Conservation (phyloP, 2,113 vertebrate genomes). For the Eptatretus burgeri region DNA sequence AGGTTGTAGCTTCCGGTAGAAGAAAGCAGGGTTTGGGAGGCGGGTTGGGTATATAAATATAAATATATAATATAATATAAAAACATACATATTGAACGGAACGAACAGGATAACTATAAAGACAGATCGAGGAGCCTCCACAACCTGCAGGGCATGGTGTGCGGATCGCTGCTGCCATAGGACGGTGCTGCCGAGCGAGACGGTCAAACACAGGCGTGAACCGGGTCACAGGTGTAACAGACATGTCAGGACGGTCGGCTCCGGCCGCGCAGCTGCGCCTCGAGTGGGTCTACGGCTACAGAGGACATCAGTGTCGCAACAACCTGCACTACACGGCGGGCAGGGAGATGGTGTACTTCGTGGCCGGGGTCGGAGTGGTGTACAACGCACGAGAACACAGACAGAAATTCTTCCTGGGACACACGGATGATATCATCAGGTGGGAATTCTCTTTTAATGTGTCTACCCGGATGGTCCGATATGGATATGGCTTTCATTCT, state of each 20-base stretch:
- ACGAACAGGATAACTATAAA: no score
- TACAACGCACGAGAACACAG: constrained; percentile 81
- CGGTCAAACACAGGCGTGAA: not conserved
- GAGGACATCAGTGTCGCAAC: constrained; percentile 91
- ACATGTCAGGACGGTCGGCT: constrained; percentile 80
- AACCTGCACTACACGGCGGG: constrained; percentile 89
- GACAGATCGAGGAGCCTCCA: no score
- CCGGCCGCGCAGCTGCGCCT: constrained; percentile 62
- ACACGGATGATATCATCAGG: constrained; percentile 98
- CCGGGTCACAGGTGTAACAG: constrained; percentile 13
- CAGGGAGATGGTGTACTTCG: constrained; percentile 87
- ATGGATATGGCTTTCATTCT: no score
- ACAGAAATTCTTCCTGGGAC: constrained; percentile 92
- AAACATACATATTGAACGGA: no score
- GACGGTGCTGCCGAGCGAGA: not conserved
- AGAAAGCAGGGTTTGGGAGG: no score
- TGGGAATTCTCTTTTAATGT: constrained; percentile 13
- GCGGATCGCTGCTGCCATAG: no score
- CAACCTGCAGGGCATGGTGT: no score
- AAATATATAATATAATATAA: no score
- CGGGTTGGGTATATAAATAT: no score
- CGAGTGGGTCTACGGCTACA: constrained; percentile 92
- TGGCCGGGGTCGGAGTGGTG: constrained; percentile 82
- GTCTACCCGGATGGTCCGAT: no score
- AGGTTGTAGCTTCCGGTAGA: no score